phyloP scores from a whole-genome alignment of 1,140 invertebrate genomes.

The Drosophila subobscura region DNA sequence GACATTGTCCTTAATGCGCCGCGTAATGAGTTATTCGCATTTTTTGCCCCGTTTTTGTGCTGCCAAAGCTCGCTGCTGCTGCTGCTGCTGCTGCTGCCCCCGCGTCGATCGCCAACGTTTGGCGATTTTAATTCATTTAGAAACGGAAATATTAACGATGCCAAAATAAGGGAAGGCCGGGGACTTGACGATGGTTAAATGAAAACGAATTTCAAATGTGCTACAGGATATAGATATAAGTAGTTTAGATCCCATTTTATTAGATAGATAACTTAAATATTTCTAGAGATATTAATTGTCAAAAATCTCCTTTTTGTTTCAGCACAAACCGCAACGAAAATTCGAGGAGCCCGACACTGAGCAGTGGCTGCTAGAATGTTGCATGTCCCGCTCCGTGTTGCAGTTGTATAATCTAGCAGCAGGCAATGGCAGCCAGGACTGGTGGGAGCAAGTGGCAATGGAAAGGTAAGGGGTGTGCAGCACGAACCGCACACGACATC shows the following conservation, averaged over 20 bases:
- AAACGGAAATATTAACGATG: constrained; percentile 68
- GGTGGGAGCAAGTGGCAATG: constrained; percentile 1
- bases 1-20: constrained; percentile 75
- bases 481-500: constrained; percentile 68
- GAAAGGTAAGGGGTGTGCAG: constrained; percentile 35
- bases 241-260: no score
- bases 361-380: constrained; percentile 37
- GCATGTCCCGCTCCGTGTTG: constrained; percentile 67
- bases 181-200: neutral
- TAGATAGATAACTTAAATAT: neutral
- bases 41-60: constrained; percentile 75
- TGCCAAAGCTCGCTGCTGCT: constrained; percentile 55
- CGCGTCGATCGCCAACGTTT: constrained; percentile 59
- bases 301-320: neutral
- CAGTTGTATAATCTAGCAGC: constrained; percentile 62
- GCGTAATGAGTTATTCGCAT: constrained; percentile 81
- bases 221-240: neutral
- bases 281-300: neutral
- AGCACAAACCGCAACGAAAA: neutral
- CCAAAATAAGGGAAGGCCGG: constrained; percentile 36
- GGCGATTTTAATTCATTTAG: constrained; percentile 81
- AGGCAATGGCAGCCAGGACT: constrained; percentile 7
- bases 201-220: constrained; percentile 13
- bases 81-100: constrained; percentile 27
- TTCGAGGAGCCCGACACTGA: neutral